Base-by-base conservation (phyloP, 2,797 vertebrate species). In the Mus minutoides region DNA sequence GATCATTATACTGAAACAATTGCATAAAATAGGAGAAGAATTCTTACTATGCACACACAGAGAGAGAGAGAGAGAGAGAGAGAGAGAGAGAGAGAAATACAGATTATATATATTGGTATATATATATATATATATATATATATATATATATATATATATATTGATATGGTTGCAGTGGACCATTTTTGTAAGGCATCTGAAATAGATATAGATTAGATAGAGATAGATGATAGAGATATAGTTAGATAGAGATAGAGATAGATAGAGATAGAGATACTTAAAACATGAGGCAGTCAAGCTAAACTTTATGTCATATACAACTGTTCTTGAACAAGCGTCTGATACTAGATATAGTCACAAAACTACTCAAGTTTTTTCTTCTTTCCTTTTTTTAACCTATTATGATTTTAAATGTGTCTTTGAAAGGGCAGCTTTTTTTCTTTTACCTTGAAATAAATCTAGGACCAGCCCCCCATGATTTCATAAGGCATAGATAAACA, bases 401-500 rank as follows among this genome's bases (percentile, higher is more conserved):
- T 69, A 0, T 49, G 88, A 52, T 64, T 69, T 90, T 84, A 87
- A 93, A 86, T 88, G 43, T 56, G 29, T 62, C 40, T 24, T 83
- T 83, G 37, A 3, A 83, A 29, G 67, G 29, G 4, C 26, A 62
- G n/a, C 12, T 58, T 26, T 31, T 60, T n/a, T 78, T 8, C 77
- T 56, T 3, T 83, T 13, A 43, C 22, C 37, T 46, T 88, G 40
- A 62, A 46, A 46, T 26, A 91, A 91, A 46, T 56, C 69, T 91
- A 91, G 64, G 29, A 82, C 78, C 84, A 94, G 16, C 21, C 21
- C 77, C n/a, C 29, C 13, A 49, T 62, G 77, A 75, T 67, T 82
- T 90, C 90, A 71, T 46, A 40, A 77, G 75, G 79, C 29, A 93
- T 89, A 73, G 79, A 64, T 82, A 77, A 94, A 86, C 54, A 67